phyloP scores from a whole-genome alignment of 2,888 invertebrate species.

The Exephanes ischioxanthus region DNA sequence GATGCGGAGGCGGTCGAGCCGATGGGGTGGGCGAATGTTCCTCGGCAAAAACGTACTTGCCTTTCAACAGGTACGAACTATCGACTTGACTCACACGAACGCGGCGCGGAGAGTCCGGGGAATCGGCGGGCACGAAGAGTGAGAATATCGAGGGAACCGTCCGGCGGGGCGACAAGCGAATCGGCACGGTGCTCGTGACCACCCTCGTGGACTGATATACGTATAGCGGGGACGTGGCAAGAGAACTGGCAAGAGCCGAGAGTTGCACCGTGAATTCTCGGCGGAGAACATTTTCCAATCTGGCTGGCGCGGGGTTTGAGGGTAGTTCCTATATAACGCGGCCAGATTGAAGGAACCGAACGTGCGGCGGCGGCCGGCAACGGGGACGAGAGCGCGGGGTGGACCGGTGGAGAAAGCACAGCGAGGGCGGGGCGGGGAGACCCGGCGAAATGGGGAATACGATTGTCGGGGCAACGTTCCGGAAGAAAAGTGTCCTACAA shows the following conservation, averaged over 20 bases:
- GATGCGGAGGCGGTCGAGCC: slow-evolving; percentile 9
- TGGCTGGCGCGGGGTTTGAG: slow-evolving; percentile 64
- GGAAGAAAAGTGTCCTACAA: slow-evolving; percentile 82
- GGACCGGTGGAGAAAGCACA: slow-evolving; percentile 70
- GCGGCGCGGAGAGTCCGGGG: neutral
- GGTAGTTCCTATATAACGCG: slow-evolving; percentile 76
- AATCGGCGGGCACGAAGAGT: neutral
- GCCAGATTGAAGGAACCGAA: slow-evolving; percentile 81
- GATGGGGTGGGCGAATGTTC: slow-evolving; percentile 17
- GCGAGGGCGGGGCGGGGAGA: slow-evolving; percentile 71
- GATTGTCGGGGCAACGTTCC: slow-evolving; percentile 82
- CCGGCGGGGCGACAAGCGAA: slow-evolving; percentile 53
- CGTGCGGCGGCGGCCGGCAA: slow-evolving; percentile 73
- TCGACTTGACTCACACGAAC: slow-evolving; percentile 61
- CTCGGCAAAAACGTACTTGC: slow-evolving; percentile 52
- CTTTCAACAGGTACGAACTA: slow-evolving; percentile 76
- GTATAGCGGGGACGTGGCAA: slow-evolving; percentile 14
- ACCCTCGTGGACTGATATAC: slow-evolving; percentile 44
- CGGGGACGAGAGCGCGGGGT: slow-evolving; percentile 71
- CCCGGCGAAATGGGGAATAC: slow-evolving; percentile 79
- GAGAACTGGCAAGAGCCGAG: slow-evolving; percentile 45
- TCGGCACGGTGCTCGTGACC: slow-evolving; percentile 46
- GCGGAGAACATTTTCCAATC: slow-evolving; percentile 71
- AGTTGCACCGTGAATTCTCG: slow-evolving; percentile 70
- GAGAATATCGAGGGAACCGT: slow-evolving; percentile 55